These are phyloP conservation scores for Caenorhabditis parvicauda DNA, from an alignment of 2,888 invertebrate genomes.

Conservation along the genomic window DNA sequence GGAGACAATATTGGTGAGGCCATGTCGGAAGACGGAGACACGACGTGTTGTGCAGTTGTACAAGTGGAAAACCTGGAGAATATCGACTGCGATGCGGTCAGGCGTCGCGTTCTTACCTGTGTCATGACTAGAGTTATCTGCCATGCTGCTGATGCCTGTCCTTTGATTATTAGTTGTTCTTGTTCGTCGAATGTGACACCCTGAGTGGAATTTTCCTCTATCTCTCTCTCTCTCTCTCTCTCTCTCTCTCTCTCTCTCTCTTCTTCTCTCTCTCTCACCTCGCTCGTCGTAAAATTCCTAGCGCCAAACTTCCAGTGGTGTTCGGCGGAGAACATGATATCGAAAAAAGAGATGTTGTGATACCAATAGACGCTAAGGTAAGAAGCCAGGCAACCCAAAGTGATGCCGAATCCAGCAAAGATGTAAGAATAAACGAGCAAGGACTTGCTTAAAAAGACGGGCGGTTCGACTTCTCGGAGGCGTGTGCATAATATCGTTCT, in stretches of 20 bases:
- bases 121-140: constrained; percentile 60
- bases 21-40: constrained; percentile 60
- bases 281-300: constrained; percentile 32
- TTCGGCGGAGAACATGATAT: constrained; percentile 59
- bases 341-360: constrained; percentile 49
- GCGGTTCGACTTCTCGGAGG: constrained; percentile 48
- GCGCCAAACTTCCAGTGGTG: constrained; percentile 53
- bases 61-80: constrained; percentile 56
- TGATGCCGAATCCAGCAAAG: constrained; percentile 56
- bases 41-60: constrained; percentile 61
- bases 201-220: not conserved
- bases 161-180: constrained; percentile 55
- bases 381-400: constrained; percentile 55
- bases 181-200: constrained; percentile 39
- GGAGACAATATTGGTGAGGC: constrained; percentile 57
- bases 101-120: constrained; percentile 26
- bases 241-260: not conserved
- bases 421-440: constrained; percentile 56
- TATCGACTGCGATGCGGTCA: not conserved
- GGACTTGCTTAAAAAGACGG: constrained; percentile 38
- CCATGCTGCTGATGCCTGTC: constrained; percentile 61
- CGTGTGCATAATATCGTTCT: constrained; percentile 57
- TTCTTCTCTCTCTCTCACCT: not conserved
- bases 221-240: too few relatives aligned
- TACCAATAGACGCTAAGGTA: constrained; percentile 60